These are phyloP conservation scores for Leucophenga maculata DNA, from an alignment of 2,888 invertebrate species.

Conservation along the genomic window DNA sequence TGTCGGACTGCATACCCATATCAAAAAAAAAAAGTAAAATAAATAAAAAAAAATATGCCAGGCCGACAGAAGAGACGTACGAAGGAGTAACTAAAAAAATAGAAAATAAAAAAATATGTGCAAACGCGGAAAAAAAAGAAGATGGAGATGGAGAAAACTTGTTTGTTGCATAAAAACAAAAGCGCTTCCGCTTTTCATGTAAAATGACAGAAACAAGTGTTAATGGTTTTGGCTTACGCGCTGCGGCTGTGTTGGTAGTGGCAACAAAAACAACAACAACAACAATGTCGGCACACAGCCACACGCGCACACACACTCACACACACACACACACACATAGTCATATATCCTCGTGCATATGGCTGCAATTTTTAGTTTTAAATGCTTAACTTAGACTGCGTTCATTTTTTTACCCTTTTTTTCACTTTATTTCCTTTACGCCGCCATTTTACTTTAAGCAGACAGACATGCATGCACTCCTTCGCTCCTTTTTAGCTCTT, in stretches of 20 bases:
- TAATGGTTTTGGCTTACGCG: constrained; percentile 61
- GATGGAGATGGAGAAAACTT: constrained; percentile 40
- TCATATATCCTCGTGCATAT: too few relatives aligned
- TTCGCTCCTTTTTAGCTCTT: too few relatives aligned
- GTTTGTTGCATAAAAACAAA: constrained; percentile 65
- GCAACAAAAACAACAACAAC: constrained; percentile 1
- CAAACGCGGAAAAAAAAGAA: too few relatives aligned
- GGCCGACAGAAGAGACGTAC: neutral
- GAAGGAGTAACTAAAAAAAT: too few relatives aligned
- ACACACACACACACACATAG: neutral
- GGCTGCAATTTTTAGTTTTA: neutral
- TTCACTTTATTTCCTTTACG: too few relatives aligned
- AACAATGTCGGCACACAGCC: too few relatives aligned
- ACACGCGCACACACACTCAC: neutral
- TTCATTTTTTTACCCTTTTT: neutral
- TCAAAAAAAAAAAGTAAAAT: neutral
- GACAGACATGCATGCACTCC: too few relatives aligned
- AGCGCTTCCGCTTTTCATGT: constrained; percentile 39
- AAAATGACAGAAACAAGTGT: constrained; percentile 55
- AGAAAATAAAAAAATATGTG: too few relatives aligned
- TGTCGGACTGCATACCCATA: neutral
- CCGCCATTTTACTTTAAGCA: too few relatives aligned
- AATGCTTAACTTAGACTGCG: neutral
- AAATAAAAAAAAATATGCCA: neutral
- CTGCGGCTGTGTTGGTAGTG: constrained; percentile 7